These are phyloP conservation scores for Antedon mediterranea DNA, from an alignment of 53 echinoderm and acorn worm species.

Conservation along the genomic window DNA sequence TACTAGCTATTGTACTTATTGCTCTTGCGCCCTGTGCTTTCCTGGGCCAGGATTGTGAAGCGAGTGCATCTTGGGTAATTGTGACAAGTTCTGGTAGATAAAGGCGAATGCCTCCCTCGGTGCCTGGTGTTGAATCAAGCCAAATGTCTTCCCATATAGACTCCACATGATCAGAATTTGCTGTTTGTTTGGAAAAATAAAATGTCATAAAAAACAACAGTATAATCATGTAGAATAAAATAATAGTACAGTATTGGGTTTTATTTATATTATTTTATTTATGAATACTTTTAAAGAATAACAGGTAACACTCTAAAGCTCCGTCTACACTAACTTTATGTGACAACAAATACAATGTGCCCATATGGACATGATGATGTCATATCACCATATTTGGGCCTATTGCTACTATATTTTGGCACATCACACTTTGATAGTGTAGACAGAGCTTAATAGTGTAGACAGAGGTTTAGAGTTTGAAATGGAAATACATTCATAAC, in stretches of 20 bases:
- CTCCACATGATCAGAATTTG: slow-evolving; percentile 36
- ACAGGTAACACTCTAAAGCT: too few relatives aligned
- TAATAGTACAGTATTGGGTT: not conserved
- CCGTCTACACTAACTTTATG: too few relatives aligned
- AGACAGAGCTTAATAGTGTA: too few relatives aligned
- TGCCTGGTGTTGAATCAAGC: slow-evolving; percentile 92
- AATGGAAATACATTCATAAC: too few relatives aligned
- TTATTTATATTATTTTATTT: too few relatives aligned
- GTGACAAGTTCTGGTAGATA: slow-evolving; percentile 69
- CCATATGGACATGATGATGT: too few relatives aligned
- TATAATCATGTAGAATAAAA: not conserved
- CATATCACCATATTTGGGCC: too few relatives aligned
- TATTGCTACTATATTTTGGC: too few relatives aligned
- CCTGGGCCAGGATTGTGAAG: slow-evolving; percentile 71
- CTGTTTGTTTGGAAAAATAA: not conserved
- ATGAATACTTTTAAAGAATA: not conserved
- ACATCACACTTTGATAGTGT: too few relatives aligned
- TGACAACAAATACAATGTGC: too few relatives aligned
- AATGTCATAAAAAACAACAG: not conserved
- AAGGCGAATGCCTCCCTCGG: slow-evolving; percentile 84
- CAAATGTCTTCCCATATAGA: slow-evolving; percentile 95
- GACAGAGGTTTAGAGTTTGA: too few relatives aligned
- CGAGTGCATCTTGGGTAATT: slow-evolving; percentile 62
- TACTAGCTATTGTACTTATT: slow-evolving; percentile 71
- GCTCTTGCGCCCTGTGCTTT: slow-evolving; percentile 85